Conservation (phyloP, 2,113 vertebrate species). For the Callipepla californica region DNA sequence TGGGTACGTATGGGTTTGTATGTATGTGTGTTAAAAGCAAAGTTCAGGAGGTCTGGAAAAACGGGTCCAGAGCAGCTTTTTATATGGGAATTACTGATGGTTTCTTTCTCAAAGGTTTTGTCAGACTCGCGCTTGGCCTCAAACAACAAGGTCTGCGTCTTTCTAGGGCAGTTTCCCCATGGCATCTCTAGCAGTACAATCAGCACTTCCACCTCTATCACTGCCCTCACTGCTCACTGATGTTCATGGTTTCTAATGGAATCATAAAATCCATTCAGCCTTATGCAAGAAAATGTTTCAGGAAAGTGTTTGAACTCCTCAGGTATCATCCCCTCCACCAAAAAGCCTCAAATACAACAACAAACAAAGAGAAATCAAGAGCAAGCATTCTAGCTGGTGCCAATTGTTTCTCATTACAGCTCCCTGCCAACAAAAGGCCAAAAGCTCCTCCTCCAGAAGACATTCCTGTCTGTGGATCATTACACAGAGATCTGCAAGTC, state of each 20-base stretch:
- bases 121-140: background rate
- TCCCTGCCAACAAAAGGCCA: background rate
- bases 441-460: background rate
- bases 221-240: background rate
- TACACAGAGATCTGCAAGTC: background rate
- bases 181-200: background rate
- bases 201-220: background rate
- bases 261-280: background rate
- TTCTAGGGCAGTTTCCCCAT: background rate
- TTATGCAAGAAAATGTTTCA: background rate
- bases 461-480: background rate
- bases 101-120: background rate
- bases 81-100: background rate
- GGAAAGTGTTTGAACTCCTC: background rate
- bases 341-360: background rate
- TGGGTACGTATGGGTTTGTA: accelerated
- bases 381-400: background rate
- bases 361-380: background rate
- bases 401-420: background rate
- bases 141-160: background rate
- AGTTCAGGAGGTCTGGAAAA: background rate
- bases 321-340: background rate
- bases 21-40: background rate
- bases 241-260: background rate
- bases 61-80: background rate